Conservation (phyloP, 2,888 invertebrate species). For the Hypolimnas misippus region DNA sequence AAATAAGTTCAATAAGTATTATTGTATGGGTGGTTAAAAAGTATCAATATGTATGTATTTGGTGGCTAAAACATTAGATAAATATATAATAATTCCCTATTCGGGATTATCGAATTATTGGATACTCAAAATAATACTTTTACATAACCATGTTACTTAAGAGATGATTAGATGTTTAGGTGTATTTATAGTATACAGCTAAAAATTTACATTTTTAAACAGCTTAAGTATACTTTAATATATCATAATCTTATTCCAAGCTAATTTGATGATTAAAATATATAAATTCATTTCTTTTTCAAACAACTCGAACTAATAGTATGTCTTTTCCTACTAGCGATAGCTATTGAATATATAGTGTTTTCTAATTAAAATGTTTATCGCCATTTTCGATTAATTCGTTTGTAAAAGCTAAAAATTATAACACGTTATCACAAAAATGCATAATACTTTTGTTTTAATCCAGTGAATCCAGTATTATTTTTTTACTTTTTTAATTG, state of each 20-base stretch:
- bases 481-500: slow-evolving; percentile 5
- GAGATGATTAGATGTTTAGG: background rate
- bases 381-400: background rate
- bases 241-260: background rate
- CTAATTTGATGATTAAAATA: background rate
- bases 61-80: background rate
- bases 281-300: background rate
- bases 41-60: background rate
- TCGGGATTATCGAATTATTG: slow-evolving; percentile 7
- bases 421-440: background rate
- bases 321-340: background rate
- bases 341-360: background rate
- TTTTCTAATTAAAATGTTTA: background rate
- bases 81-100: background rate
- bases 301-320: background rate
- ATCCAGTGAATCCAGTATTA: slow-evolving; percentile 9
- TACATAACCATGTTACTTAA: background rate
- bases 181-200: background rate
- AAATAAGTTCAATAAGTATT: too few species aligned
- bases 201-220: background rate
- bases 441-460: slow-evolving; percentile 8
- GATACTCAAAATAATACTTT: slow-evolving; percentile 4
- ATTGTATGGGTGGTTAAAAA: too few species aligned
- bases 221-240: background rate
- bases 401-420: background rate